phyloP scores from a whole-genome alignment of 2,797 vertebrate species.

The Propithecus perrieri region DNA sequence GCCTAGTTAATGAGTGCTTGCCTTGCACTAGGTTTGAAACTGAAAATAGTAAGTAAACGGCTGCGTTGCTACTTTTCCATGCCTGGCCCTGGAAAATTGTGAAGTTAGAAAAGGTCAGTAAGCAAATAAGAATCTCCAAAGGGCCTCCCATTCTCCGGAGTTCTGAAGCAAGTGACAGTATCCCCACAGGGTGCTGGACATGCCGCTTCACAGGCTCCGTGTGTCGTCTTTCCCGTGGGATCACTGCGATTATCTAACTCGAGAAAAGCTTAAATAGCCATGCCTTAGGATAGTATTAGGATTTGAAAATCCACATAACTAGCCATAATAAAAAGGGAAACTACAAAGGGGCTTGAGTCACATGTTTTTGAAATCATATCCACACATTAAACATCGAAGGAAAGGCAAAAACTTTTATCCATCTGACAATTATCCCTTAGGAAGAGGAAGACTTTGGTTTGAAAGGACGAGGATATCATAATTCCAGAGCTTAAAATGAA shows the following conservation, averaged over 20 bases:
- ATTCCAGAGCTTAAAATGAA: background rate
- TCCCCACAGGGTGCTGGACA: fast-evolving
- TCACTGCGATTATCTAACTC: background rate
- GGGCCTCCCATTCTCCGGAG: background rate
- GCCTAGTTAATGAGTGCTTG: background rate
- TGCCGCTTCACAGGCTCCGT: background rate
- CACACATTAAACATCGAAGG: background rate
- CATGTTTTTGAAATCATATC: background rate
- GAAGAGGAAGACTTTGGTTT: background rate
- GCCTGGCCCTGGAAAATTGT: background rate
- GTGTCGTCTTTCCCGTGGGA: background rate
- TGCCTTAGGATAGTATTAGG: too few relatives aligned
- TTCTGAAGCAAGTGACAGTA: background rate
- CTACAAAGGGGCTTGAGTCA: background rate
- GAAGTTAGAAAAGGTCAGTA: background rate
- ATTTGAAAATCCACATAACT: background rate
- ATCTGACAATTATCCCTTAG: background rate
- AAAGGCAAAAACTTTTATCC: background rate
- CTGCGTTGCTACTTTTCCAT: background rate
- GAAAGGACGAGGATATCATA: background rate
- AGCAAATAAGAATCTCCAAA: background rate
- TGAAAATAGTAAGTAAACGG: background rate
- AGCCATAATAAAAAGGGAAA: background rate
- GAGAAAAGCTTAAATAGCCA: background rate
- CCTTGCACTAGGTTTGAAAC: background rate